Evolutionary conservation across 2,113 vertebrate genomes (phyloP).

Genomic region (Ceyx cyanopectus): DNA sequence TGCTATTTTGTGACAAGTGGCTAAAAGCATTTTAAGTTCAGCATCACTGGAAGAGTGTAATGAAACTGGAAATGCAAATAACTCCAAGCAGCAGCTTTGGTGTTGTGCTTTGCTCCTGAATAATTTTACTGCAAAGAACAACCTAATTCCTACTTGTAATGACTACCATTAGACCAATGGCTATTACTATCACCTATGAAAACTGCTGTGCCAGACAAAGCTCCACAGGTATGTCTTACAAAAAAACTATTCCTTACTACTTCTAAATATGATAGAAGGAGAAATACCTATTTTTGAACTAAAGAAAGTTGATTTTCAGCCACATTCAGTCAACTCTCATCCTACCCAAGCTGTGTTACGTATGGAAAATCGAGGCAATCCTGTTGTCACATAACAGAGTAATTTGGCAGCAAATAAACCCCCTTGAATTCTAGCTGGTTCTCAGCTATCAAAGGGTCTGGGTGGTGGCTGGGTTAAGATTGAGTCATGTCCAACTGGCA

Average conservation of each 20-base stretch:
- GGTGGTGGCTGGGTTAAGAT: too few relatives aligned
- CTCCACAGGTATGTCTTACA: not conserved
- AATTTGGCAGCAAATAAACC: too few relatives aligned
- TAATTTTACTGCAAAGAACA: slow-evolving; percentile 34
- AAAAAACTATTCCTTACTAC: not conserved
- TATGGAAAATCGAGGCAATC: not conserved
- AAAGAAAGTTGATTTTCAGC: not conserved
- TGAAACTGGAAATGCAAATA: slow-evolving; percentile 29
- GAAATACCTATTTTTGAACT: not conserved
- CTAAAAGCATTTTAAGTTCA: not conserved
- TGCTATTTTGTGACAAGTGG: not conserved
- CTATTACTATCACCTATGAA: not conserved
- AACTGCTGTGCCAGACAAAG: not conserved
- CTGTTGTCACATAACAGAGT: too few relatives aligned
- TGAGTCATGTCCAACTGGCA: too few relatives aligned
- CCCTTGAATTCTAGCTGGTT: too few relatives aligned
- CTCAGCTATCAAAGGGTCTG: too few relatives aligned
- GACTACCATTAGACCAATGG: not conserved
- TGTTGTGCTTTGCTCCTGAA: not conserved
- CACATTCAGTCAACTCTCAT: not conserved
- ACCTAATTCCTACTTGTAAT: slow-evolving; percentile 6
- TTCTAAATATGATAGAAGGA: not conserved
- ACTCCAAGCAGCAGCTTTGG: not conserved
- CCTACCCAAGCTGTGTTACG: rapidly evolving
- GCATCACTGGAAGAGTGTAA: not conserved